These are phyloP conservation scores for Pogonognathellus flavescens DNA, from an alignment of 1,140 invertebrate genomes.

Conservation along the genomic window DNA sequence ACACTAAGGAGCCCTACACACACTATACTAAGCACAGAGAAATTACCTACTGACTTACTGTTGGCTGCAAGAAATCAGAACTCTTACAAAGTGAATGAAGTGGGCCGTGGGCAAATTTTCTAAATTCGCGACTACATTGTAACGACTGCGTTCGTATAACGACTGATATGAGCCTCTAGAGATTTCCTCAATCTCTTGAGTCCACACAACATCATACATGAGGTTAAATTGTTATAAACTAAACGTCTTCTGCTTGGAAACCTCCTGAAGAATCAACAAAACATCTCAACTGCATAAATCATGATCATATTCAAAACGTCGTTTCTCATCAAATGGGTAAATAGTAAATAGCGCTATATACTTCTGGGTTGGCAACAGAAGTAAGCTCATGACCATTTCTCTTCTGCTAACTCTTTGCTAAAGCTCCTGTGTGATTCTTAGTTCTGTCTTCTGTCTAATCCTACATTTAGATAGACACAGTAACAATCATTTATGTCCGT, in stretches of 20 bases:
- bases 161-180: conserved; percentile 36
- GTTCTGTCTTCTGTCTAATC: conserved; percentile 1
- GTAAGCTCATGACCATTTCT: background rate
- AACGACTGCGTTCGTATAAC: background rate
- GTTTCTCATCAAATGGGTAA: no score
- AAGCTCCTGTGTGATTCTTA: background rate
- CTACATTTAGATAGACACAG: conserved; percentile 2
- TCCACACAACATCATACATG: conserved; percentile 32
- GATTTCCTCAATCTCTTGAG: conserved; percentile 46
- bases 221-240: background rate
- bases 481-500: conserved; percentile 1
- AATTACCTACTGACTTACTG: background rate
- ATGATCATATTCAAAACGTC: background rate
- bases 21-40: background rate
- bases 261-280: background rate
- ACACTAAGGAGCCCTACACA: background rate
- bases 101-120: conserved; percentile 29
- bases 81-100: conserved; percentile 7
- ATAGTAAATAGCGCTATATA: no score
- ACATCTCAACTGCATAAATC: background rate
- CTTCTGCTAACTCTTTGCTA: background rate
- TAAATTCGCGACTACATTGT: conserved; percentile 33
- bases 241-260: no score
- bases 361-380: background rate
- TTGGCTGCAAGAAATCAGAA: conserved; percentile 14